A percentile compares a stretch with the other conserved stretches of the same genome.
phyloP scores from a whole-genome alignment of 2,797 vertebrate genomes.

The Myotis findleyi region DNA sequence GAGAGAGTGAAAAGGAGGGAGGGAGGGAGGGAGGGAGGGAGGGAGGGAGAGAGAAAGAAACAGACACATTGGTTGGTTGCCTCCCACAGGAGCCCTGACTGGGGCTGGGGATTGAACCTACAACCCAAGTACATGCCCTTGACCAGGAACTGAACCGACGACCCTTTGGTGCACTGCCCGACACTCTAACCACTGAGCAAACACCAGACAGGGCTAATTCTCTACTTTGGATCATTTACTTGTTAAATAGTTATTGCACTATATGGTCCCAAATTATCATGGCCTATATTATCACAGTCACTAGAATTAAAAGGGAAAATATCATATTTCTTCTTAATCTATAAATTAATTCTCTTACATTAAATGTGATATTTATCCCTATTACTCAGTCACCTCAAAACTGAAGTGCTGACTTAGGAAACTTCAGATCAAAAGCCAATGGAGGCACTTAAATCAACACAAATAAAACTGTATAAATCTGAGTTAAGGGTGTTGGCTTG shows the following conservation, averaged over 20 bases:
- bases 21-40: too few species aligned
- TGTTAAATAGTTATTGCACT: background rate
- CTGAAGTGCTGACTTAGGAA: constrained; percentile 1
- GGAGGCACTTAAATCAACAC: background rate
- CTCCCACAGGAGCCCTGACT: background rate
- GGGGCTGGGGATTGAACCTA: background rate
- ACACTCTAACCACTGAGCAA: background rate
- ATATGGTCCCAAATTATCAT: background rate
- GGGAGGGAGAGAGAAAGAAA: background rate
- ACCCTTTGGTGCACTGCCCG: background rate
- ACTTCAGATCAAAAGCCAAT: background rate
- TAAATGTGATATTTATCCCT: background rate
- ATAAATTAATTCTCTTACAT: constrained; percentile 15
- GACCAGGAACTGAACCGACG: background rate
- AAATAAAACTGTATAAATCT: constrained; percentile 10
- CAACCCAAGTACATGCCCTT: background rate
- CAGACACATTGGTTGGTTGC: background rate
- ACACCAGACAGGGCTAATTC: background rate
- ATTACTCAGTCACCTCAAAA: background rate
- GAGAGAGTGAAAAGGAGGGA: background rate
- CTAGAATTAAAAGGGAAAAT: background rate
- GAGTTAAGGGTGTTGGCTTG: background rate
- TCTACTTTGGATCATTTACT: background rate
- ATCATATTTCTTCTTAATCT: background rate
- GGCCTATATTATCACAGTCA: background rate